Percentiles rank a stretch among this genome's conserved stretches.
Conservation (phyloP, 1,140 invertebrate species). For the Drosophila sucinea region DNA sequence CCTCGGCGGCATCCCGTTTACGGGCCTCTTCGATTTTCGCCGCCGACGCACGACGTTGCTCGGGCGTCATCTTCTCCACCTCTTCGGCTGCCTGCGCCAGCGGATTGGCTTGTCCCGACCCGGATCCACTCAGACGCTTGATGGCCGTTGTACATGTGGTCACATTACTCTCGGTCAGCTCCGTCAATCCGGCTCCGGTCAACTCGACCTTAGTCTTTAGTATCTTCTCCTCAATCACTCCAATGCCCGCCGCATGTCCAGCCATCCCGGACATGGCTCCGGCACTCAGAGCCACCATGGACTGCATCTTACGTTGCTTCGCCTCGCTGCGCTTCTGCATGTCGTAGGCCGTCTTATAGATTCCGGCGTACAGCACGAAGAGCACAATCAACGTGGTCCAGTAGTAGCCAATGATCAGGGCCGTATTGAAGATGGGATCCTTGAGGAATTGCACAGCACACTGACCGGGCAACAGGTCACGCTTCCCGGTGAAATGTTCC, state of each 20-base stretch:
- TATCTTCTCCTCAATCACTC: conserved; percentile 88
- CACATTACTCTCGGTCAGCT: conserved; percentile 43
- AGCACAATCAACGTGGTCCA: conserved; percentile 97
- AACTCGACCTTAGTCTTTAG: conserved; percentile 85
- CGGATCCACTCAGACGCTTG: conserved; percentile 61
- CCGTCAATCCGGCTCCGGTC: conserved; percentile 48
- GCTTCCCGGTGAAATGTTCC: conserved; percentile 97
- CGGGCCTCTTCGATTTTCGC: conserved; percentile 83
- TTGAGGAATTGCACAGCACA: conserved; percentile 99
- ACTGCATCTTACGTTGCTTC: conserved; percentile 96
- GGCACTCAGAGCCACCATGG: conserved; percentile 94
- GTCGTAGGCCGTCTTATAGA: conserved; percentile 98
- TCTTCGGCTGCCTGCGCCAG: conserved; percentile 61
- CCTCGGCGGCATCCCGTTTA: conserved; percentile 83
- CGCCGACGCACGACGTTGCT: conserved; percentile 67
- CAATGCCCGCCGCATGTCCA: conserved; percentile 92
- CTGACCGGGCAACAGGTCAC: conserved; percentile 93
- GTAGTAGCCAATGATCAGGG: conserved; percentile 99
- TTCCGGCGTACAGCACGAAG: conserved; percentile 97
- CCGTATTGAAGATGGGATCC: conserved; percentile 98
- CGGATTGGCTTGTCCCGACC: conserved; percentile 71
- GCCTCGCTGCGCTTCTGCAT: conserved; percentile 99
- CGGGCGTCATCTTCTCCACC: conserved; percentile 64
- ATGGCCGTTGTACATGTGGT: conserved; percentile 38
- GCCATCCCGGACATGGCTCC: conserved; percentile 95